Evolutionary conservation across 1,140 invertebrate genomes (phyloP).

Genomic region (Papilio machaon): DNA sequence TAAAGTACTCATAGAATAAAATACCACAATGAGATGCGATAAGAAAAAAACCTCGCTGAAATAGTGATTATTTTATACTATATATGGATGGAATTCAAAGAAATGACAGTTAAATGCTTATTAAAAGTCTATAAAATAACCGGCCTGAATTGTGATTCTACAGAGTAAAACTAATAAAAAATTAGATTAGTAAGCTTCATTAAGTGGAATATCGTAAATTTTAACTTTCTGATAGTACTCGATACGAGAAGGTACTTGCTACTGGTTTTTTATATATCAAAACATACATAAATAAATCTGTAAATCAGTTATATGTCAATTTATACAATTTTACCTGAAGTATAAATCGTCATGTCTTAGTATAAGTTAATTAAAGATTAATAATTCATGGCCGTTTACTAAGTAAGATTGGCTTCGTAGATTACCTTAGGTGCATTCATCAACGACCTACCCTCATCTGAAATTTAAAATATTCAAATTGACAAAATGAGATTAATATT

Average conservation of each 20-base stretch:
- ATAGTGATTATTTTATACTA: no score
- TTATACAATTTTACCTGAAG: neutral
- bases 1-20: no score
- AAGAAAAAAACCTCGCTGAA: no score
- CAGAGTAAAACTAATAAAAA: no score
- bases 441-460: slow-evolving; percentile 20
- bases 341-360: slow-evolving; percentile 25
- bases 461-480: slow-evolving; percentile 34
- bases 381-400: slow-evolving; percentile 27
- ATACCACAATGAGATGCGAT: no score
- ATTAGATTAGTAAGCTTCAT: no score
- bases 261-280: neutral
- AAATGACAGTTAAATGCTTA: no score
- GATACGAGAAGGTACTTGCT: neutral
- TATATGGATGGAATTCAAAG: no score
- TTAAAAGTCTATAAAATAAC: no score
- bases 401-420: slow-evolving; percentile 31
- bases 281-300: neutral
- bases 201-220: no score
- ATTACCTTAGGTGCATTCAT: slow-evolving; percentile 27
- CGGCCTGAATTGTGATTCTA: no score
- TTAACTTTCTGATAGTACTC: no score
- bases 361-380: slow-evolving; percentile 20
- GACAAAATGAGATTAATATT: slow-evolving; percentile 22
- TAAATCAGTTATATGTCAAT: neutral